phyloP scores from a whole-genome alignment of 2,797 vertebrate species.

The Pipistrellus pygmaeus region DNA sequence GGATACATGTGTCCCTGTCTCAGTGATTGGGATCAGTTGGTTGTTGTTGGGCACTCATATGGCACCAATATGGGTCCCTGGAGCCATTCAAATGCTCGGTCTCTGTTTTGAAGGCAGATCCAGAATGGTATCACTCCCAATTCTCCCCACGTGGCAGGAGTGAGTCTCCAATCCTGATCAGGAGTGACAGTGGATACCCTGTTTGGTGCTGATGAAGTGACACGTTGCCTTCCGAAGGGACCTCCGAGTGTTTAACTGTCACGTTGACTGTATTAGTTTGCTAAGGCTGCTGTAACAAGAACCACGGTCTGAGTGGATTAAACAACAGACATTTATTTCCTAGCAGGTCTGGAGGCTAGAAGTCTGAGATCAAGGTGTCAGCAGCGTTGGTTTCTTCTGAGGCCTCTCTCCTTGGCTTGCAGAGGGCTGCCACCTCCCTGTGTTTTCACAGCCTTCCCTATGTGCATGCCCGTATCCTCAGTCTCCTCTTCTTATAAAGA shows the following conservation, averaged over 20 bases:
- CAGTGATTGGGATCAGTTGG: not conserved
- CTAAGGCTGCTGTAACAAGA: not conserved
- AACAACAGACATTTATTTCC: not conserved
- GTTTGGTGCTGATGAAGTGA: not conserved
- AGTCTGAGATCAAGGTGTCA: not conserved
- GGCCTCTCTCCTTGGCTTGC: not conserved
- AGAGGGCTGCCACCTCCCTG: accelerated
- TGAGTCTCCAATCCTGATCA: not conserved
- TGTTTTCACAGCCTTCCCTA: not conserved
- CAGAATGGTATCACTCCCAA: not conserved
- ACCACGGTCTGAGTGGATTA: not conserved
- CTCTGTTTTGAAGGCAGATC: not conserved
- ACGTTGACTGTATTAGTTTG: not conserved
- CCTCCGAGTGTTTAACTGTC: not conserved
- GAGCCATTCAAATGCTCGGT: not conserved
- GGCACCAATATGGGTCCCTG: not conserved
- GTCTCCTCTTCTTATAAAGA: not conserved
- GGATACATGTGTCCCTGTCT: not conserved
- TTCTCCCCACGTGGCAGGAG: accelerated
- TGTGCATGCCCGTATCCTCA: accelerated
- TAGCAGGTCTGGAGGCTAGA: not conserved
- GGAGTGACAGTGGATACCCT: too few relatives aligned
- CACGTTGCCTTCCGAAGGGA: not conserved
- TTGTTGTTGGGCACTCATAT: not conserved
- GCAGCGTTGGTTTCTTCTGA: not conserved